Evolutionary conservation across 2,888 invertebrate species (phyloP).

Genomic region (Melitaea athalia): DNA sequence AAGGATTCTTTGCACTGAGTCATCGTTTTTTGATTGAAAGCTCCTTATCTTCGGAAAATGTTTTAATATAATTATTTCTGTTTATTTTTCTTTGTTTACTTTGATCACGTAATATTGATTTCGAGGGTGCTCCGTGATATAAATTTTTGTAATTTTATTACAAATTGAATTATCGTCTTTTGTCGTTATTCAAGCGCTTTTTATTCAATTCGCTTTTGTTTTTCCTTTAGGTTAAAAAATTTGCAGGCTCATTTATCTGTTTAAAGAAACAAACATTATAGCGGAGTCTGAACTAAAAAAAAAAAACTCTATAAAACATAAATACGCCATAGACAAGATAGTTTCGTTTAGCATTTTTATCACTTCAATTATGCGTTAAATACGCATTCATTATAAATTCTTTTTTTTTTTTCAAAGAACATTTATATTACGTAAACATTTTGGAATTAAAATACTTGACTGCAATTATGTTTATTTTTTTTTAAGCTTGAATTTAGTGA

Average conservation of each 20-base stretch:
- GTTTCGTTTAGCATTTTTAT: too few species aligned
- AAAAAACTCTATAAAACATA: too few species aligned
- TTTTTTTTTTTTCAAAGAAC: too few species aligned
- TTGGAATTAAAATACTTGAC: too few species aligned
- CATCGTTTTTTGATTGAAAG: constrained; percentile 6
- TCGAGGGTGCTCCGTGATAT: background rate
- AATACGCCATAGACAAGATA: too few species aligned
- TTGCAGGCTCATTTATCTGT: background rate
- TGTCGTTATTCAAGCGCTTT: background rate
- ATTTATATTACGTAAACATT: too few species aligned
- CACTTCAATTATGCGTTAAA: too few species aligned
- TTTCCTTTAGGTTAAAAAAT: background rate
- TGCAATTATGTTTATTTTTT: too few species aligned
- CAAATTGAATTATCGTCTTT: background rate
- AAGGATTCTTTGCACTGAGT: background rate
- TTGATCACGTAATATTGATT: background rate
- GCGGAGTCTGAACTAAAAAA: too few species aligned
- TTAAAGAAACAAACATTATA: too few species aligned
- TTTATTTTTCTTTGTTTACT: background rate
- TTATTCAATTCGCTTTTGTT: background rate
- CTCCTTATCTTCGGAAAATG: background rate
- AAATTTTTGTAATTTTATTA: background rate
- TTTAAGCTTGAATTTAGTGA: too few species aligned
- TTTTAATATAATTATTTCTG: background rate
- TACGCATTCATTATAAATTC: too few species aligned